Evolutionary conservation across 2,888 invertebrate species (phyloP).

Genomic region (Neoascia interrupta): DNA sequence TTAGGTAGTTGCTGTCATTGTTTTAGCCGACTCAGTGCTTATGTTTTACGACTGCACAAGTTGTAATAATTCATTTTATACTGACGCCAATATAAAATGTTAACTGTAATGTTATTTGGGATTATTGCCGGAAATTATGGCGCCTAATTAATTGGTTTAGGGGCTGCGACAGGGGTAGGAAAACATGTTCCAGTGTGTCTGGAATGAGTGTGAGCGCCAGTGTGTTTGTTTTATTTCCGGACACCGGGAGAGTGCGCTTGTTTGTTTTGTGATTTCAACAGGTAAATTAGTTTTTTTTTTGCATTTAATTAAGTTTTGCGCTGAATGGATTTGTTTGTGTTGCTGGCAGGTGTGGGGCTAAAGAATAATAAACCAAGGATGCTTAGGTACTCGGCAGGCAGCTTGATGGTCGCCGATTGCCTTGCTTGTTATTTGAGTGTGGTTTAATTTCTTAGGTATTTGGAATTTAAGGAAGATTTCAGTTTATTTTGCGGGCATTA

Average conservation of each 20-base stretch:
- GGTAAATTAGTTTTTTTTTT: neutral
- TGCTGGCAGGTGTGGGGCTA: too few species aligned
- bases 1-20: conserved; percentile 57
- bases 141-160: conserved; percentile 61
- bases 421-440: too few species aligned
- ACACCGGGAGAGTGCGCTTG: too few species aligned
- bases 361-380: too few species aligned
- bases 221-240: too few species aligned
- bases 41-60: conserved; percentile 59
- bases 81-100: conserved; percentile 65
- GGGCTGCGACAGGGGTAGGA: conserved; percentile 1
- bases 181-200: neutral
- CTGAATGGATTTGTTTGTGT: neutral
- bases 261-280: too few species aligned
- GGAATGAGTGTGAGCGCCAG: neutral
- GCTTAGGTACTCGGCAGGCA: too few species aligned
- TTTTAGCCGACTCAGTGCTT: conserved; percentile 25
- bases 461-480: too few species aligned
- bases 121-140: conserved; percentile 67
- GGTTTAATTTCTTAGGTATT: too few species aligned
- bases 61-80: conserved; percentile 63
- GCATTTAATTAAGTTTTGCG: neutral
- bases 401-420: too few species aligned
- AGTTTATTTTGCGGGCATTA: too few species aligned
- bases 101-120: conserved; percentile 67